Evolutionary conservation across 1,140 invertebrate genomes (phyloP), one percentile per base, ranked within the genome.

Genomic region (Chironomus striatipennis): DNA sequence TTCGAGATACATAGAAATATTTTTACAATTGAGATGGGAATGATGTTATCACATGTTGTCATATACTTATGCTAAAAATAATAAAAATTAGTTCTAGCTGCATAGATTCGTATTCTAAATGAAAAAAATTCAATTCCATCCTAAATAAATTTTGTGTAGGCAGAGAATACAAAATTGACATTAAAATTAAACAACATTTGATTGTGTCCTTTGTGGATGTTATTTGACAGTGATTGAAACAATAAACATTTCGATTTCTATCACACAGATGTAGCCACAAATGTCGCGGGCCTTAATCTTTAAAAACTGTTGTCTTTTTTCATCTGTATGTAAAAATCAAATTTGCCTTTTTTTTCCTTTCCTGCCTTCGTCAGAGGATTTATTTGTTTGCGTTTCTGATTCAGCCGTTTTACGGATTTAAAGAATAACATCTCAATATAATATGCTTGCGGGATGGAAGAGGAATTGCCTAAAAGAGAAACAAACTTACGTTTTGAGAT

Each of bases 321-420:
- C 12, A 12, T n/a, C 12, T n/a, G 12, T n/a, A 57, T n/a, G n/a
- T 57, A 15, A 57, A 57, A 57, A 57, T 57, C 47, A 57, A 57
- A 57, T 57, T 57, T 57, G 24, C 24, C 24, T 34, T 34, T 34
- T n/a, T 57, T 57, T 57, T 57, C n/a, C n/a, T 47, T 47, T 2
- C 7, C 1, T 15, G 47, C 12, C 47, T 57, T 57, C 47, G 47
- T 57, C 47, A 57, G 20, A 21, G 65, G 65, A 70, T 70, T 70
- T 70, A 70, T 70, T 70, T 70, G 65, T 70, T 70, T 70, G 65
- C 65, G 65, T 70, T 70, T 70, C 65, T 70, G 65, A 70, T 70
- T 70, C 65, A 70, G 17, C 20, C 17, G 65, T 20, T 70, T 70
- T 21, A 10, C 17, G 65, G 65, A 70, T 70, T 70, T 70, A 70